phyloP scores from a whole-genome alignment of 2,113 vertebrate genomes.

The Meleagris gallopavo region DNA sequence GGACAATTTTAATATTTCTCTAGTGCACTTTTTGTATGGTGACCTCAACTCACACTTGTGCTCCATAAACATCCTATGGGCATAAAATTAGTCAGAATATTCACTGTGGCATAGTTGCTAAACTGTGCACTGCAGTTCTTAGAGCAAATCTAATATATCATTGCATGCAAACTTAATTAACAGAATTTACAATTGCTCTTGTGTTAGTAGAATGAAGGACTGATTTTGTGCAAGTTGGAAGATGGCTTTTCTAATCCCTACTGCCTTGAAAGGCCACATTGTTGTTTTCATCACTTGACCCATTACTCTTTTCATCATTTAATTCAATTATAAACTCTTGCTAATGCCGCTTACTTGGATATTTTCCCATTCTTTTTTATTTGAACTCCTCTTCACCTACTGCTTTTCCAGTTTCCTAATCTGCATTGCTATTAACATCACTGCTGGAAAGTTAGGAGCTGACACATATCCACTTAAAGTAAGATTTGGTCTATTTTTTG shows the following conservation, averaged over 20 bases:
- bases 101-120: neutral
- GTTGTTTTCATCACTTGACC: slow-evolving; percentile 62
- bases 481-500: slow-evolving; percentile 30
- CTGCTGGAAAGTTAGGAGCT: slow-evolving; percentile 22
- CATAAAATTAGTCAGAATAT: neutral
- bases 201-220: slow-evolving; percentile 62
- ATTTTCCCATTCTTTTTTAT: slow-evolving; percentile 33
- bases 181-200: slow-evolving; percentile 58
- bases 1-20: neutral
- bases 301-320: slow-evolving; percentile 67
- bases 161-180: slow-evolving; percentile 34
- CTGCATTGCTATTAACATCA: neutral
- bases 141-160: slow-evolving; percentile 12
- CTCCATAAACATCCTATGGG: slow-evolving; percentile 8
- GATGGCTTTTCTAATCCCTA: slow-evolving; percentile 43
- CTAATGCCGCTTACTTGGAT: slow-evolving; percentile 19
- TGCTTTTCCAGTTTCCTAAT: slow-evolving; percentile 48
- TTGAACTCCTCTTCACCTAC: slow-evolving; percentile 55
- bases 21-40: neutral
- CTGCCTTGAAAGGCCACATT: slow-evolving; percentile 64
- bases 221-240: slow-evolving; percentile 47
- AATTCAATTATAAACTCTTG: slow-evolving; percentile 65
- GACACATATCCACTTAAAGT: neutral
- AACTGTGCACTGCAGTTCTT: neutral
- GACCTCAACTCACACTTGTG: neutral